Percentiles rank a stretch among this genome's conserved stretches.
These are phyloP conservation scores for Anoplolepis gracilipes DNA, from an alignment of 1,140 invertebrate species.

Conservation along the genomic window DNA sequence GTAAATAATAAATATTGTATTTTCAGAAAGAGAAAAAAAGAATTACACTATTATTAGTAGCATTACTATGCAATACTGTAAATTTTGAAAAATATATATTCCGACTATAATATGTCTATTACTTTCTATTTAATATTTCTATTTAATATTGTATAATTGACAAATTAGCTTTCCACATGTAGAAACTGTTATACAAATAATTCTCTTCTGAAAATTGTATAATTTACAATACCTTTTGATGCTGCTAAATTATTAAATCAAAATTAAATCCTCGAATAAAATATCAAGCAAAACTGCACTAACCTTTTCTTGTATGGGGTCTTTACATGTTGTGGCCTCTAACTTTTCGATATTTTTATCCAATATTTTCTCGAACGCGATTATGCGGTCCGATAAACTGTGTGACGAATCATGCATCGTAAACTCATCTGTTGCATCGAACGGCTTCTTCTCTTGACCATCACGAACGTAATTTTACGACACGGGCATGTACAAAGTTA, in stretches of 20 bases:
- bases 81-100: not conserved
- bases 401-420: conserved; percentile 18
- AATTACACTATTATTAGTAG: too few relatives aligned
- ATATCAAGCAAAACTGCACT: not conserved
- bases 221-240: not conserved
- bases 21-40: too few relatives aligned
- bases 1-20: too few relatives aligned
- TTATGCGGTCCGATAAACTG: conserved; percentile 27
- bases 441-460: conserved; percentile 1
- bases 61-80: too few relatives aligned
- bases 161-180: conserved; percentile 1
- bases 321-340: conserved; percentile 1
- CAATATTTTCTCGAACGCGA: conserved; percentile 18
- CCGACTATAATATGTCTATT: too few relatives aligned
- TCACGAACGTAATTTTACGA: conserved; percentile 11
- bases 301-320: not conserved
- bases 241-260: not conserved
- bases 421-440: conserved; percentile 53
- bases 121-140: not conserved
- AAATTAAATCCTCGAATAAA: not conserved
- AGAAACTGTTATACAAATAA: conserved; percentile 10
- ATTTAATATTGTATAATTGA: not conserved
- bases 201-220: not conserved
- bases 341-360: conserved; percentile 50
- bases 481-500: not conserved